phyloP scores from a whole-genome alignment of 2,888 invertebrate genomes.

The Lissonota sp. region DNA sequence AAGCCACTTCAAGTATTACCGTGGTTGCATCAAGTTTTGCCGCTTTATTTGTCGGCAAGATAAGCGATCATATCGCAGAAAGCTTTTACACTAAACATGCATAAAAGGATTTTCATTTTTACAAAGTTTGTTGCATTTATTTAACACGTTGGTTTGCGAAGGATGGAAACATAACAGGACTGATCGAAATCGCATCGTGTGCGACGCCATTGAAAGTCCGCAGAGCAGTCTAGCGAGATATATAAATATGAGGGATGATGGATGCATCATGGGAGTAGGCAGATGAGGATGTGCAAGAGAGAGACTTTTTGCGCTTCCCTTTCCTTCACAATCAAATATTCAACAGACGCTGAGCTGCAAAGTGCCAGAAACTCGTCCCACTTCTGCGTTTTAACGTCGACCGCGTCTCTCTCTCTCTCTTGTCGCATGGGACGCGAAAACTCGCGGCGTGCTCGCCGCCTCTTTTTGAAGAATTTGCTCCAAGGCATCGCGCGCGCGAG shows the following conservation, averaged over 20 bases:
- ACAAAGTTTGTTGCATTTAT: not conserved
- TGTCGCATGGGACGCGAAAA: conserved; percentile 55
- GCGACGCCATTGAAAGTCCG: conserved; percentile 15
- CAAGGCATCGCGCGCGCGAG: conserved; percentile 27
- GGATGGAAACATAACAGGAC: no score
- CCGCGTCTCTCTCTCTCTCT: conserved; percentile 23
- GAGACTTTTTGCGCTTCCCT: conserved; percentile 20
- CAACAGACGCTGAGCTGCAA: conserved; percentile 78
- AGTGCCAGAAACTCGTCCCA: conserved; percentile 77
- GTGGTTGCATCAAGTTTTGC: not conserved
- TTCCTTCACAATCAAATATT: conserved; percentile 75
- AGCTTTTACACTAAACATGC: not conserved
- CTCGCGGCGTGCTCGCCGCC: conserved; percentile 26
- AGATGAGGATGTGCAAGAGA: conserved; percentile 23
- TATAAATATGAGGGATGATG: conserved; percentile 47
- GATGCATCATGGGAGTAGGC: conserved; percentile 44
- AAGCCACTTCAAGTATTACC: not conserved
- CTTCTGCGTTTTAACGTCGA: conserved; percentile 49
- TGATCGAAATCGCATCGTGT: not conserved
- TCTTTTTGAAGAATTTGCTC: conserved; percentile 17
- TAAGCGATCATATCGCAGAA: not conserved
- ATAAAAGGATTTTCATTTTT: not conserved
- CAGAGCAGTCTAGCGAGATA: conserved; percentile 10
- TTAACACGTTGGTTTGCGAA: no score
- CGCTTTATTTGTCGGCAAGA: not conserved